Percentiles rank a stretch among this genome's conserved stretches.
These are phyloP conservation scores for Chromobotia macracanthus DNA, from an alignment of 2,797 vertebrate species.

Conservation along the genomic window DNA sequence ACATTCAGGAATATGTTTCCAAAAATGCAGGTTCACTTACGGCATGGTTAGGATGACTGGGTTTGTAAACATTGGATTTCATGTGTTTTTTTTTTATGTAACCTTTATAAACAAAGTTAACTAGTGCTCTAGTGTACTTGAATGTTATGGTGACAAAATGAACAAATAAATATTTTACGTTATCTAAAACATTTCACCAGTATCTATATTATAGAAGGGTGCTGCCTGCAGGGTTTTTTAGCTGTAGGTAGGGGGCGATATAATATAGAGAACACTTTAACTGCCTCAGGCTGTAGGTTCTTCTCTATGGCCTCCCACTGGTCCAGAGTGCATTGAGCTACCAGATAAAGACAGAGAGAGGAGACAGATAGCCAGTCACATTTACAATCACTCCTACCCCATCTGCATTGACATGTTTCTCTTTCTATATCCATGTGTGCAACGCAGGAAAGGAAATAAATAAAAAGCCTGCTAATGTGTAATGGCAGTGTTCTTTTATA, in stretches of 20 bases:
- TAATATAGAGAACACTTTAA: slow-evolving; percentile 71
- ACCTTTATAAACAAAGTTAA: background rate
- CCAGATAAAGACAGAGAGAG: background rate
- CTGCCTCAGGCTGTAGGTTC: slow-evolving; percentile 68
- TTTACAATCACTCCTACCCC: background rate
- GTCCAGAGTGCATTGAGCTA: slow-evolving; percentile 40
- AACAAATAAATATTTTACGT: background rate
- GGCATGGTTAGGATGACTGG: background rate
- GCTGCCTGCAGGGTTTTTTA: slow-evolving; percentile 65
- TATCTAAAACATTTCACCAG: slow-evolving; percentile 54
- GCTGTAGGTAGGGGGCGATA: slow-evolving; percentile 70
- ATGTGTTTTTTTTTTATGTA: background rate
- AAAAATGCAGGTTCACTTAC: no score
- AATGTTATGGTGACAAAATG: background rate
- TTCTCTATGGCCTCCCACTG: slow-evolving; percentile 46
- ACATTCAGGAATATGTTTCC: no score
- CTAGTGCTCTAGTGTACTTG: background rate
- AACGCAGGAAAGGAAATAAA: no score
- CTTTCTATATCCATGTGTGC: background rate
- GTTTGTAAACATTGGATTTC: background rate
- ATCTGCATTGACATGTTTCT: slow-evolving; percentile 1
- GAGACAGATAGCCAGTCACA: background rate
- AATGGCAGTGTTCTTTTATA: no score
- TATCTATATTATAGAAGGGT: slow-evolving; percentile 63
- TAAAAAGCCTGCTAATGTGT: no score